phyloP scores from a whole-genome alignment of 2,888 invertebrate genomes.

The Hyppa rectilinea region DNA sequence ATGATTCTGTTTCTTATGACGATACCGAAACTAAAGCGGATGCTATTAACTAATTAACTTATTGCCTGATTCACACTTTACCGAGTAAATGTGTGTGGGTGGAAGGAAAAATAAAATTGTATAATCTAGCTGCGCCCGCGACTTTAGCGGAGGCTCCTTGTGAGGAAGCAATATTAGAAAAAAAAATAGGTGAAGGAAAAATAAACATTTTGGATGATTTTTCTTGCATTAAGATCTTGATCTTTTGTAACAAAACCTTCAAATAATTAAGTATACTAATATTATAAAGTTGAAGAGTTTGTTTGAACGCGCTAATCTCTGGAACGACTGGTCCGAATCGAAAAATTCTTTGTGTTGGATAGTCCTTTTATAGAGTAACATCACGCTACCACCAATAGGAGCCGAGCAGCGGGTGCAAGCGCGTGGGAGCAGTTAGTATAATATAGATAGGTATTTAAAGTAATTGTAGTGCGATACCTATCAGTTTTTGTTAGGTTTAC shows the following conservation, averaged over 20 bases:
- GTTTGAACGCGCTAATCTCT: too few species aligned
- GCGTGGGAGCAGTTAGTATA: too few species aligned
- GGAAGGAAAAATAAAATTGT: constrained; percentile 21
- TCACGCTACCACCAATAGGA: too few species aligned
- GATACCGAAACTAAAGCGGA: constrained; percentile 8
- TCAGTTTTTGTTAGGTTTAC: background rate
- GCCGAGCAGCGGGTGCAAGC: too few species aligned
- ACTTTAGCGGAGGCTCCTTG: background rate
- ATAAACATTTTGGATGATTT: background rate
- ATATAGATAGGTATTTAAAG: background rate
- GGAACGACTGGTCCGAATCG: too few species aligned
- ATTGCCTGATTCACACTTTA: constrained; percentile 19
- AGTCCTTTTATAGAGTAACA: too few species aligned
- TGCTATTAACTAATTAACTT: constrained; percentile 46
- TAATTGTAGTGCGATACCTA: background rate
- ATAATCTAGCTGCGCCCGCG: background rate
- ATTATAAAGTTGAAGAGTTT: too few species aligned
- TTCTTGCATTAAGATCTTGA: background rate
- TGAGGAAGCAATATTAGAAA: background rate
- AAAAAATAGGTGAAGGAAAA: background rate
- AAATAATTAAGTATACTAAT: background rate
- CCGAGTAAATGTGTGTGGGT: constrained; percentile 13
- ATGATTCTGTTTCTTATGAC: constrained; percentile 11
- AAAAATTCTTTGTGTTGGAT: too few species aligned
- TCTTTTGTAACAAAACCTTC: too few species aligned